A percentile compares a stretch with the other conserved stretches of the same genome.
Conservation (phyloP, 2,797 vertebrate species). For the Malacoctenus gilli region DNA sequence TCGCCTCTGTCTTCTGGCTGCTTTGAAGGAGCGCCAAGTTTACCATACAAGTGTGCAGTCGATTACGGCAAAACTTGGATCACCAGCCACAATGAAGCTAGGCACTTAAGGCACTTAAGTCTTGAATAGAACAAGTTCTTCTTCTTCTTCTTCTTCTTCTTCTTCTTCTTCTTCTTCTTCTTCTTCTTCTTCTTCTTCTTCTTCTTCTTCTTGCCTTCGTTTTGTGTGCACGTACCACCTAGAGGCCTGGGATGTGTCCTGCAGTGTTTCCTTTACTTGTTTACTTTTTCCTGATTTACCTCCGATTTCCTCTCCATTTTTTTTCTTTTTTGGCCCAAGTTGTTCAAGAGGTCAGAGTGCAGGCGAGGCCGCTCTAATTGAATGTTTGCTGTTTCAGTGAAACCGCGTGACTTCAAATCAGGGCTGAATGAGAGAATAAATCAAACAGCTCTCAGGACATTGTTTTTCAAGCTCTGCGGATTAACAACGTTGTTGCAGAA, state of each 20-base stretch:
- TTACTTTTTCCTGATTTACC: too few relatives aligned
- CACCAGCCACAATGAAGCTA: constrained; percentile 31
- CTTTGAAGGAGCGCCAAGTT: constrained; percentile 21
- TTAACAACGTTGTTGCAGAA: constrained; percentile 14
- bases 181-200: too few relatives aligned
- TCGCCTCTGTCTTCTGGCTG: constrained; percentile 22
- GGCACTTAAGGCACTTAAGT: too few relatives aligned
- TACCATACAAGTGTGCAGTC: constrained; percentile 30
- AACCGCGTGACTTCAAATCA: constrained; percentile 12
- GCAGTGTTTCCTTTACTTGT: too few relatives aligned
- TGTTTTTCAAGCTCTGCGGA: constrained; percentile 26
- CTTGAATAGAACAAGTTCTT: too few relatives aligned
- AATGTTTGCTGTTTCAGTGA: constrained; percentile 20
- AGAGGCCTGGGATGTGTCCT: constrained; percentile 33
- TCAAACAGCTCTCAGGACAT: constrained; percentile 12
- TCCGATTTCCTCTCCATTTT: too few relatives aligned
- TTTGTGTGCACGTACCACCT: too few relatives aligned
- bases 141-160: too few relatives aligned
- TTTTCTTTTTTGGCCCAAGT: too few relatives aligned
- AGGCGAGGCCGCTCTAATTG: constrained; percentile 16
- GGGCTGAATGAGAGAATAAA: neutral
- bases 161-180: too few relatives aligned
- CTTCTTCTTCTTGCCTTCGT: too few relatives aligned
- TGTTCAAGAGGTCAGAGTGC: constrained; percentile 21
- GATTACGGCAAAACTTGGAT: constrained; percentile 37